These are phyloP conservation scores for Alces alces DNA, from an alignment of 2,113 vertebrate genomes.

Conservation along the genomic window DNA sequence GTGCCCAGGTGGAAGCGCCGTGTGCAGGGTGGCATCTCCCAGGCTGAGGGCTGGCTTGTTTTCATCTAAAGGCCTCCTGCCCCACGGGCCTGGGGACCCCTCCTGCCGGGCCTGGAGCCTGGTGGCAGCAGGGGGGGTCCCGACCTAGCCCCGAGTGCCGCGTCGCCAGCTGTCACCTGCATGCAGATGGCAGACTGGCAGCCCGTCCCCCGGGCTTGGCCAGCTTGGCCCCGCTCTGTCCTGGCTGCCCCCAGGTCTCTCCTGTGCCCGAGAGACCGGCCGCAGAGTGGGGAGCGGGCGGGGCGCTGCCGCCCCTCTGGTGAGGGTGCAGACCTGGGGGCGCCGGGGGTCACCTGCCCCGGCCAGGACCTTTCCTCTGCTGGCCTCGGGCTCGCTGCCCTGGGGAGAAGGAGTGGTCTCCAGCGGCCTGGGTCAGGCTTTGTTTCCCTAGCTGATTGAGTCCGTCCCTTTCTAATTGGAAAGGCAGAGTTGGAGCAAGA, in stretches of 20 bases:
- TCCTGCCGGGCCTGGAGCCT: not conserved
- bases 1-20: not conserved
- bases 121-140: not conserved
- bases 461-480: not conserved
- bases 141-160: not conserved
- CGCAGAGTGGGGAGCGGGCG: not conserved
- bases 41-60: not conserved
- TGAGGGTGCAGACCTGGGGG: not conserved
- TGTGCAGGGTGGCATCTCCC: not conserved
- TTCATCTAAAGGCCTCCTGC: not conserved
- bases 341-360: not conserved
- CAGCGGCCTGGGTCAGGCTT: not conserved
- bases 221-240: slow-evolving; percentile 46
- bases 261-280: slow-evolving; percentile 54
- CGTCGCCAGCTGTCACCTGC: slow-evolving; percentile 53
- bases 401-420: not conserved
- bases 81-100: not conserved
- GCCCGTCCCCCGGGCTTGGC: slow-evolving; percentile 28
- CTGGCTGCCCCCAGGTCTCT: slow-evolving; percentile 44
- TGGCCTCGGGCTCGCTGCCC: not conserved
- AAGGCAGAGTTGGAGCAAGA: not conserved
- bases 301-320: not conserved
- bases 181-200: slow-evolving; percentile 65
- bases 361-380: not conserved
- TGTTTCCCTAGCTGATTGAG: not conserved